Percentiles rank a stretch among this genome's conserved stretches.
These are phyloP conservation scores for Drosophila littoralis DNA, from an alignment of 1,140 invertebrate species.

Conservation along the genomic window DNA sequence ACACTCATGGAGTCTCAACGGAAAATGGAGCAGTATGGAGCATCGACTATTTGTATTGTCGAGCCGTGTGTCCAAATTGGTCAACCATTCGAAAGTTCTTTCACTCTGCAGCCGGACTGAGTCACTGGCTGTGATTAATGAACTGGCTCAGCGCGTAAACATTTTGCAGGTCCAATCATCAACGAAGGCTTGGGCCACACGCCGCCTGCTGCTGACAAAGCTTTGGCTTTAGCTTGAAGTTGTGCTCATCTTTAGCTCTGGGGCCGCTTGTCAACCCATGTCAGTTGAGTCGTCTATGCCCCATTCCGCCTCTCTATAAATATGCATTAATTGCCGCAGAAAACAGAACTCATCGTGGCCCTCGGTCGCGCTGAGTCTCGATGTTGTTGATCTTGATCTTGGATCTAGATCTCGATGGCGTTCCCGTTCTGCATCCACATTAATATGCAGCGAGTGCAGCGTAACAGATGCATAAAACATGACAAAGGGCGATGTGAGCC, in stretches of 20 bases:
- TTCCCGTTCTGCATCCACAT: constrained; percentile 9
- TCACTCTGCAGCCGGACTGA: background rate
- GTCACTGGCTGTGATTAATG: constrained; percentile 24
- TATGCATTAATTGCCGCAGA: constrained; percentile 51
- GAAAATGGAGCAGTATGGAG: constrained; percentile 8
- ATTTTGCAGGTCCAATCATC: constrained; percentile 15
- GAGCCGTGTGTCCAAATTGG: background rate
- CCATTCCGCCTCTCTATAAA: constrained; percentile 35
- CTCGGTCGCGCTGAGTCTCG: background rate
- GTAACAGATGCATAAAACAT: constrained; percentile 39
- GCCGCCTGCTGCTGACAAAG: background rate
- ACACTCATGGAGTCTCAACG: background rate
- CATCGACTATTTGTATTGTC: background rate
- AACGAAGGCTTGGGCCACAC: constrained; percentile 13
- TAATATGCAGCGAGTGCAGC: constrained; percentile 24
- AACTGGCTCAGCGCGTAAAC: constrained; percentile 1
- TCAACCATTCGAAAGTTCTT: constrained; percentile 18
- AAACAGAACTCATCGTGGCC: background rate
- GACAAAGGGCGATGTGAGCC: constrained; percentile 32
- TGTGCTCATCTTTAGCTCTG: constrained; percentile 10
- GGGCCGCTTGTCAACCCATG: constrained; percentile 49
- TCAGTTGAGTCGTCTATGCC: constrained; percentile 28
- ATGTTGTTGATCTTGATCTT: constrained; percentile 14
- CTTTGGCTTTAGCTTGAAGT: too few relatives aligned
- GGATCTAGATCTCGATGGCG: constrained; percentile 9